phyloP scores from a whole-genome alignment of 92 coral and sea anemone genomes.

The Phymanthus crucifer region DNA sequence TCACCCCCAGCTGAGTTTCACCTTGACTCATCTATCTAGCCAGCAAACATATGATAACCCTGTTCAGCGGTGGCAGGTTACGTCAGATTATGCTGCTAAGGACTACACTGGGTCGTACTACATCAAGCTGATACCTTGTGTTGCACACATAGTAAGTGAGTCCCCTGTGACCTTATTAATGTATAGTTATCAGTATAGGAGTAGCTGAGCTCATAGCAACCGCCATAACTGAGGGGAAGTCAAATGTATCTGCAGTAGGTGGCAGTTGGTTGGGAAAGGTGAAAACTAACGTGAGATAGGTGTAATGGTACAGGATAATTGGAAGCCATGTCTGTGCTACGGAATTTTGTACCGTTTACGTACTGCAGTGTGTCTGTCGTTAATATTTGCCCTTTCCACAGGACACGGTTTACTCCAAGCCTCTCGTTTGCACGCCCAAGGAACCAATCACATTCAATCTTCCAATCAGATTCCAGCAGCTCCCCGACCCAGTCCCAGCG shows the following conservation, averaged over 20 bases:
- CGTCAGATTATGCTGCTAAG: constrained; percentile 85
- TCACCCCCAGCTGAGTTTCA: constrained; percentile 84
- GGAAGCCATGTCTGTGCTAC: background rate
- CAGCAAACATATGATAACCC: constrained; percentile 86
- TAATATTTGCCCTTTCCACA: constrained; percentile 18
- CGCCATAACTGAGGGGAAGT: no score
- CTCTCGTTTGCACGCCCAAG: constrained; percentile 81
- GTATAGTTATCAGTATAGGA: background rate
- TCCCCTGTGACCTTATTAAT: background rate
- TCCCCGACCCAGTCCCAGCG: constrained; percentile 95
- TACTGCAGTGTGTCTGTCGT: background rate
- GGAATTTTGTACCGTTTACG: background rate
- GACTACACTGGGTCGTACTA: constrained; percentile 96
- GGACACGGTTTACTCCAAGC: constrained; percentile 76
- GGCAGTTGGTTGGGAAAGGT: no score
- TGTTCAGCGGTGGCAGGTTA: constrained; percentile 93
- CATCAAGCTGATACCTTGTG: constrained; percentile 89
- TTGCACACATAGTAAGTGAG: constrained; percentile 67
- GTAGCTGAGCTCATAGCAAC: background rate
- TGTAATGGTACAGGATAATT: no score
- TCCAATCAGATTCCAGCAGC: constrained; percentile 98
- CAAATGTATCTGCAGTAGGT: no score
- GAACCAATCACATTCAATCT: constrained; percentile 85
- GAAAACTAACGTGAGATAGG: no score
- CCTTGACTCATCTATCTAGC: constrained; percentile 69